phyloP scores from a whole-genome alignment of 1,140 invertebrate genomes.

The Drosophila lowei region DNA sequence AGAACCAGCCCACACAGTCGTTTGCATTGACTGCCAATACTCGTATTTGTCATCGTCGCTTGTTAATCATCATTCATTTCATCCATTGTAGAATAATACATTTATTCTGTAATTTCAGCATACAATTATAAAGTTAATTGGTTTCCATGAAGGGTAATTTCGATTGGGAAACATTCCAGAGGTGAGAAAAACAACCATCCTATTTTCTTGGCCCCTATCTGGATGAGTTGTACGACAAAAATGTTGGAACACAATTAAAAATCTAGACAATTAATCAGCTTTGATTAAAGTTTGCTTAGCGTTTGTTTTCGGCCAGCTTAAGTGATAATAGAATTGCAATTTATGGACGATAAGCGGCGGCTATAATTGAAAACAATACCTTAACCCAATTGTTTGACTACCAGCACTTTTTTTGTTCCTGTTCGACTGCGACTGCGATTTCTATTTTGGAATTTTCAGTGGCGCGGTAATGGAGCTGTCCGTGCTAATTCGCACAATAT shows the following conservation, averaged over 20 bases:
- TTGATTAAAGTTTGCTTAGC: conserved; percentile 37
- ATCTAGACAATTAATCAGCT: conserved; percentile 31
- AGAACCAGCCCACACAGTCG: conserved; percentile 21
- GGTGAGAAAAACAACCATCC: conserved; percentile 12
- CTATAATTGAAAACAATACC: conserved; percentile 28
- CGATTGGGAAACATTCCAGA: conserved; percentile 14
- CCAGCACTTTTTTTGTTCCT: not conserved
- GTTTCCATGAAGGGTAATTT: not conserved
- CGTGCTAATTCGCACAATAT: conserved; percentile 69
- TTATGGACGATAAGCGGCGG: conserved; percentile 21
- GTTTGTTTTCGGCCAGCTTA: conserved; percentile 13
- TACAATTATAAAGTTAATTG: conserved; percentile 27
- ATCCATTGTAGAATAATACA: not conserved
- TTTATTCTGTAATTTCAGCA: conserved; percentile 19
- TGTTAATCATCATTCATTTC: conserved; percentile 27
- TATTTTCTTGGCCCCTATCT: not conserved
- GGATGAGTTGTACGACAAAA: conserved; percentile 10
- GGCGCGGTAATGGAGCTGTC: conserved; percentile 33
- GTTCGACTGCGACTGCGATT: no score
- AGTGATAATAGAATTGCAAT: not conserved
- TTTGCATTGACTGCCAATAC: conserved; percentile 17
- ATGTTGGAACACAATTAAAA: conserved; percentile 2
- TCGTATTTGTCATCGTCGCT: conserved; percentile 37
- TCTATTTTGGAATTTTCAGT: conserved; percentile 26
- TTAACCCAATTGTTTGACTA: not conserved